Evolutionary conservation across 2,113 vertebrate species (phyloP), one percentile per base, ranked within the genome.

Genomic region (Microcebus tavaratra): DNA sequence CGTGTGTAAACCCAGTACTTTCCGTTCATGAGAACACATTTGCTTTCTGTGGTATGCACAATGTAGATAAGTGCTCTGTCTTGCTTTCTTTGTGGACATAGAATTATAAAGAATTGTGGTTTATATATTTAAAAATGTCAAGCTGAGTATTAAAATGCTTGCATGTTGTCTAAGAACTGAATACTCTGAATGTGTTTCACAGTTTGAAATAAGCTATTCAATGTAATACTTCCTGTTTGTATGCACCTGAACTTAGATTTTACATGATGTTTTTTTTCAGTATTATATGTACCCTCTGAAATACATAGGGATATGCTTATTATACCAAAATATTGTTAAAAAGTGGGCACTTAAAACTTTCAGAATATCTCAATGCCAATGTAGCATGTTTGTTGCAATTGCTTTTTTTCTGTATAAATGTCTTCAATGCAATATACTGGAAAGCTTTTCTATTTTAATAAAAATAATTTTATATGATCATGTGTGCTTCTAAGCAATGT

Each of bases 261-360:
- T 98, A 98, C 97, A 99, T 99, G 98, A 99, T 98, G 98, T 99
- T 98, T 98, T 98, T 98, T 98, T 98, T 98, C 99, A 99, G 99
- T 99, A 99, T 99, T 99, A 99, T 96, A 94, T 98, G 97, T 98
- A 98, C 98, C 96, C 98, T 98, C 97, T 98, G 99, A 98, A 99
- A 98, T 98, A 98, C 97, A 97, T 97, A 98, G 91, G 97, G 96
- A 97, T 98, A 98, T 98, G 97, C 97, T 98, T 98, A 95, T 95
- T 98, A 98, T 99, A 98, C 99, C 98, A 99, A 99, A 98, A 98
- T 96, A 95, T 98, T 98, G 95, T 97, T 98, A 83, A 87, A 97
- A 97, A 93, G 93, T 98, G 98, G 98, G 98, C 98, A 99, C 98
- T 98, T 98, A 98, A 98, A 98, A 93, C 84, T 94, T 98, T 97